Evolutionary conservation across 2,888 invertebrate genomes (phyloP), one percentile per base, ranked within the genome.

Genomic region (Chymomyza caudatula): DNA sequence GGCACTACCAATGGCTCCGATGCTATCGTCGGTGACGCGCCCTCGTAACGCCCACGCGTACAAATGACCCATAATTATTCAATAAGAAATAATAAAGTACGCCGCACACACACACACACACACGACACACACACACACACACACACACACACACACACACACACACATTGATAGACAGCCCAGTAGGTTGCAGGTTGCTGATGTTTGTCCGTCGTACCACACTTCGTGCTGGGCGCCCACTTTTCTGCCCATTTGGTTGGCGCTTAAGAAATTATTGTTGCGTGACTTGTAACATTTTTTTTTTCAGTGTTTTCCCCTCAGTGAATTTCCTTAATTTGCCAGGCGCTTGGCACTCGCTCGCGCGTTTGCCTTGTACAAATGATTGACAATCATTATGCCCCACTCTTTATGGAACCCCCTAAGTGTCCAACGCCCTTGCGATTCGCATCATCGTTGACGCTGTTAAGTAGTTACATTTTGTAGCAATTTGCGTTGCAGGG

Each of bases 51-150:
- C 60, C 71, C 37, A n/a, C 60, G 70, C 76, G 57, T 73, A 71
- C 76, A 88, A 88, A 86, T 88, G 88, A 87, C 84, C 87, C 86
- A 83, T 88, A 88, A 87, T 88, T 88, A 88, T 88, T 88, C 88
- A 88, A 88, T 88, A 87, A 87, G 80, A 84, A 87, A 81, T 81
- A 86, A 87, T 87, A 87, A 88, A 85, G 85, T 75, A 73, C 53
- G 61, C 42, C 23, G 60, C 67, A 72, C 69, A 71, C 64, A 70
- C 29, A 37, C 29, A 37, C 11, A 37, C 29, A 8, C 3, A 25
- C 29, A 11, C 29, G n/a, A 8, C 8, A 37, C 29, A 25, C 5
- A 25, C 5, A 25, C 69, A 73, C 73, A 69, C 78, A 78, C n/a
- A n/a, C n/a, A 37, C 11, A 37, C 29, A 8, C 3, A 25, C 29